phyloP scores from a whole-genome alignment of 1,140 invertebrate genomes.

The Vanessa atalanta region DNA sequence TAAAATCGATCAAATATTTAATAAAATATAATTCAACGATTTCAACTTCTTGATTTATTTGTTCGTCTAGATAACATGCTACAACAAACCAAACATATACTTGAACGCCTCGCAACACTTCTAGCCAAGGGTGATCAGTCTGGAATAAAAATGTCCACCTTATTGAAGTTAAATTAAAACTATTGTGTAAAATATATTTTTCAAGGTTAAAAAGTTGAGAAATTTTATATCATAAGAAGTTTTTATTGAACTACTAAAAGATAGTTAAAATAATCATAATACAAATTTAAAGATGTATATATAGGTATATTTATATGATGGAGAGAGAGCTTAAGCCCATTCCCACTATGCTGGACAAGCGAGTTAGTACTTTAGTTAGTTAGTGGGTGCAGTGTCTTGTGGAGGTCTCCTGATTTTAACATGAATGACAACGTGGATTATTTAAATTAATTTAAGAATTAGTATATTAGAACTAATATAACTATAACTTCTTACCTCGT shows the following conservation, averaged over 20 bases:
- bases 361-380: too few relatives aligned
- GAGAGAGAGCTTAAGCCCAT: too few relatives aligned
- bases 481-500: conserved; percentile 44
- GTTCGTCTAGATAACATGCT: conserved; percentile 52
- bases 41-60: conserved; percentile 58
- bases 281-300: too few relatives aligned
- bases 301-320: too few relatives aligned
- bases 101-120: conserved; percentile 41
- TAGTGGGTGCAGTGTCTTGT: too few relatives aligned
- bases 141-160: conserved; percentile 19
- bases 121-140: conserved; percentile 47
- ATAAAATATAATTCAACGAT: conserved; percentile 55
- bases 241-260: too few relatives aligned
- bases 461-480: too few relatives aligned
- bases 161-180: neutral
- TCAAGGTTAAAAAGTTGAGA: neutral
- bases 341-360: too few relatives aligned
- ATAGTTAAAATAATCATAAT: too few relatives aligned
- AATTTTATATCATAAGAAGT: neutral
- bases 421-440: too few relatives aligned
- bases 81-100: conserved; percentile 55
- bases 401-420: too few relatives aligned
- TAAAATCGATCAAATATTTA: conserved; percentile 61
- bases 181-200: neutral
- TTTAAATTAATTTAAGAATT: too few relatives aligned